Conservation (phyloP, 2,113 vertebrate genomes). For the Chionomys nivalis region DNA sequence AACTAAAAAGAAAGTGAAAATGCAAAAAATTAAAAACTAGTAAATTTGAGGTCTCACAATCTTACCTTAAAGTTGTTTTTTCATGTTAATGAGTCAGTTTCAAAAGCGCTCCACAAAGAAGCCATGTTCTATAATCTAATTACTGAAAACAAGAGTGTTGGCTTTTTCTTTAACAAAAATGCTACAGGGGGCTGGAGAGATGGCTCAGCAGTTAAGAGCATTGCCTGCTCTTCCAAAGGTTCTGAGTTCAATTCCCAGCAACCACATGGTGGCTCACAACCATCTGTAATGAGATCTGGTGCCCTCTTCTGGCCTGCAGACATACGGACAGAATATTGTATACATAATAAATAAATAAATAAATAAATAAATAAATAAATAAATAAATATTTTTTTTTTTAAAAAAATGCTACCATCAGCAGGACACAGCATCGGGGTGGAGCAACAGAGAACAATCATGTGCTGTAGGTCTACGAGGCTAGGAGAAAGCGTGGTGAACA, state of each 20-base stretch:
- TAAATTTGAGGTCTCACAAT: background rate
- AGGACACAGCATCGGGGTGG: too few species aligned
- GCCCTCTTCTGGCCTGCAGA: too few species aligned
- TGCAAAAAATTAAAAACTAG: constrained; percentile 5
- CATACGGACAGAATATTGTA: too few species aligned
- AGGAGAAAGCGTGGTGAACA: background rate
- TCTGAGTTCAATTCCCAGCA: too few species aligned
- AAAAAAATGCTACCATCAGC: background rate
- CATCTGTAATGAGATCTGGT: too few species aligned
- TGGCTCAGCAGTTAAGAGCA: too few species aligned
- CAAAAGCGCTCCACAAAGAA: background rate
- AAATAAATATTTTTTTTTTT: too few species aligned
- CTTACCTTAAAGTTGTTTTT: background rate
- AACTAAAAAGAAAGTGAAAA: background rate
- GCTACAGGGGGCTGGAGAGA: too few species aligned
- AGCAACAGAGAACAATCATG: background rate
- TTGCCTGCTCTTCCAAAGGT: too few species aligned
- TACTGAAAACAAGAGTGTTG: background rate
- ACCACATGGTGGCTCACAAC: too few species aligned
- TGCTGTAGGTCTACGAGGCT: background rate
- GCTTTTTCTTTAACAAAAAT: background rate
- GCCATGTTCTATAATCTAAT: background rate
- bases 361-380: too few species aligned
- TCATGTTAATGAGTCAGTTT: background rate
- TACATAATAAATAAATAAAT: too few species aligned